Base-by-base conservation (phyloP, 2,113 vertebrate species). In the Aegypius monachus region DNA sequence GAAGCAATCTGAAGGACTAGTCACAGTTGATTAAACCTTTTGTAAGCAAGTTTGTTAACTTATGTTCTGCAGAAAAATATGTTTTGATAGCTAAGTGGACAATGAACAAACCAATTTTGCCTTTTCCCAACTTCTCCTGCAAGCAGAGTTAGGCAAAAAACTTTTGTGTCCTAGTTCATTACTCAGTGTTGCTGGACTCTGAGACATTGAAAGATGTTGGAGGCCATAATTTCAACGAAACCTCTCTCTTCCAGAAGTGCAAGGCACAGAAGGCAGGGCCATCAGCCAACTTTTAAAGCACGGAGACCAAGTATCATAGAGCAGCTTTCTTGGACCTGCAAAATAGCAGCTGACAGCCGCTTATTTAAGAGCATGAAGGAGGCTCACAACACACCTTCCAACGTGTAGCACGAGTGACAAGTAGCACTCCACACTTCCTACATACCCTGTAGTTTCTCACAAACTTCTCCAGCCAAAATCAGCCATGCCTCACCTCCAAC, bases 341-440 rank as follows among this genome's bases (percentile, higher is more conserved):
- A 79, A 94, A 89, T 0, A 84, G 55, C 36, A 93, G 12, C 65
- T 52, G 70, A 78, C 7, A 78, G 14, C 5, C 1, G 0, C 27
- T 38, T 53, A 62, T 23, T 80, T 68, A 63, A 83, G n/a, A 55
- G 7, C 31, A 23, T 6, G 17, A 75, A 67, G 19, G 23, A 86
- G 43, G 18, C 56, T 88, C 34, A 11, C 7, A 89, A 65, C 23
- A 22, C 82, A 55, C 31, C 43, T 78, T 84, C 52, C 80, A 65
- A 65, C 15, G 45, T 0, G 1, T 3, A 79, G 34, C 20, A 56
- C 2, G 8, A 53, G 47, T 1, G 1, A 74, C 15, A 77, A 55
- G 29, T 12, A 71, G 67, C n/a, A 56, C 23, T 63, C 50, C 25
- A 29, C 8, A 8, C 25, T 56, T 90, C 22, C 48, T 23, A 14